Evolutionary conservation across 2,888 invertebrate genomes (phyloP).

Genomic region (Drosophila kuntzei): DNA sequence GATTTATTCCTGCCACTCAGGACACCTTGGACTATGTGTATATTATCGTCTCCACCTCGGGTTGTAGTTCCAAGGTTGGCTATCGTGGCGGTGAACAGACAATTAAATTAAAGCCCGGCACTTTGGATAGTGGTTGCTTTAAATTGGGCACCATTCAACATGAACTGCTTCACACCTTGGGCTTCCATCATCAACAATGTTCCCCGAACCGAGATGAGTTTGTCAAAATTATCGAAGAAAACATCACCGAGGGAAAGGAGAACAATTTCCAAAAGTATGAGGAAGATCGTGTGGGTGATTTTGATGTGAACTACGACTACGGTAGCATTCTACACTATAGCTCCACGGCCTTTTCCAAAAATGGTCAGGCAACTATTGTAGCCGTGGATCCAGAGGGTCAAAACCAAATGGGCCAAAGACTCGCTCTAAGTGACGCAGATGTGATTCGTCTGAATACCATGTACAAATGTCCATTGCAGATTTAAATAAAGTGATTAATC

Average conservation of each 20-base stretch:
- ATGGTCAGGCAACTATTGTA: slow-evolving; percentile 89
- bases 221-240: slow-evolving; percentile 86
- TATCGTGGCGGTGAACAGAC: slow-evolving; percentile 85
- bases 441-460: slow-evolving; percentile 66
- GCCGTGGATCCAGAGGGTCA: slow-evolving; percentile 81
- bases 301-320: slow-evolving; percentile 90
- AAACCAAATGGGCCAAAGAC: slow-evolving; percentile 64
- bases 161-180: slow-evolving; percentile 91
- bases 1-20: slow-evolving; percentile 88
- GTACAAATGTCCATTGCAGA: slow-evolving; percentile 62
- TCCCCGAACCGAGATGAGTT: slow-evolving; percentile 90
- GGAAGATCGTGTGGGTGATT: slow-evolving; percentile 86
- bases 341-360: slow-evolving; percentile 89
- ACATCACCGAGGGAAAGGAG: slow-evolving; percentile 87
- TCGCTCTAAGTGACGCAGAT: slow-evolving; percentile 52
- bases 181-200: slow-evolving; percentile 93
- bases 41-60: slow-evolving; percentile 83
- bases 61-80: slow-evolving; percentile 92
- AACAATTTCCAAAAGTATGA: slow-evolving; percentile 90
- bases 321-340: slow-evolving; percentile 93
- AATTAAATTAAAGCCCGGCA: slow-evolving; percentile 65
- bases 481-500: not conserved
- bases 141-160: slow-evolving; percentile 88
- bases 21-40: slow-evolving; percentile 54
- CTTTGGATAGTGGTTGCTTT: slow-evolving; percentile 78